Evolutionary conservation across 2,113 vertebrate species (phyloP).

Genomic region (Noctilio leporinus): DNA sequence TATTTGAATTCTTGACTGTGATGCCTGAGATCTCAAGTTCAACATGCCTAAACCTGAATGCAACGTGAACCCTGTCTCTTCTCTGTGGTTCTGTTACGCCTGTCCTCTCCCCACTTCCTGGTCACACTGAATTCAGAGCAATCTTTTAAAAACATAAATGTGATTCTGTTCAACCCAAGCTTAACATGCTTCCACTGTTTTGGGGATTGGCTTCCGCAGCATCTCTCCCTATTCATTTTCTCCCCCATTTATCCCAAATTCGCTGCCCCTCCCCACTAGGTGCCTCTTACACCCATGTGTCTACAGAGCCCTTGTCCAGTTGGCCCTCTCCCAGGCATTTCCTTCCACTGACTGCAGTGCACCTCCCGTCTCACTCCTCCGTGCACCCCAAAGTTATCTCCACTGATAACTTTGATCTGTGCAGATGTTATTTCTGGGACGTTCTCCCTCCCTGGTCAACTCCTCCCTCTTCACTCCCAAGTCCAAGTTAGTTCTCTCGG

Average conservation of each 20-base stretch:
- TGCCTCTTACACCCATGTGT: not conserved
- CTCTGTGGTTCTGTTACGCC: not conserved
- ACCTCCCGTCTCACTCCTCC: rapidly evolving
- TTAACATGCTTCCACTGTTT: not conserved
- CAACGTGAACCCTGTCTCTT: not conserved
- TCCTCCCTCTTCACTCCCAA: not conserved
- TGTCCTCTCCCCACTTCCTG: not conserved
- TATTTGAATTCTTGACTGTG: not conserved
- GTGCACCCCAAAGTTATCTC: too few species aligned
- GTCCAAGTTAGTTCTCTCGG: not conserved
- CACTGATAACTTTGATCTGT: not conserved
- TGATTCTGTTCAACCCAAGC: not conserved
- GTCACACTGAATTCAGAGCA: not conserved
- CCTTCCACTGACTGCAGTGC: rapidly evolving
- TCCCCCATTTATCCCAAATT: not conserved
- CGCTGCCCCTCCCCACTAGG: too few species aligned
- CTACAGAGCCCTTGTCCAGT: not conserved
- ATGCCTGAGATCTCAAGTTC: not conserved
- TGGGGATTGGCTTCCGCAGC: not conserved
- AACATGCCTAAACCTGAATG: not conserved
- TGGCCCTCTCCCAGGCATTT: too few species aligned
- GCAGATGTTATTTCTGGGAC: not conserved
- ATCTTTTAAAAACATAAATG: not conserved
- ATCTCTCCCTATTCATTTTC: not conserved
- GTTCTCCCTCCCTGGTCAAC: not conserved